Conservation (phyloP, 1,140 invertebrate genomes). For the Conus betulinus region DNA sequence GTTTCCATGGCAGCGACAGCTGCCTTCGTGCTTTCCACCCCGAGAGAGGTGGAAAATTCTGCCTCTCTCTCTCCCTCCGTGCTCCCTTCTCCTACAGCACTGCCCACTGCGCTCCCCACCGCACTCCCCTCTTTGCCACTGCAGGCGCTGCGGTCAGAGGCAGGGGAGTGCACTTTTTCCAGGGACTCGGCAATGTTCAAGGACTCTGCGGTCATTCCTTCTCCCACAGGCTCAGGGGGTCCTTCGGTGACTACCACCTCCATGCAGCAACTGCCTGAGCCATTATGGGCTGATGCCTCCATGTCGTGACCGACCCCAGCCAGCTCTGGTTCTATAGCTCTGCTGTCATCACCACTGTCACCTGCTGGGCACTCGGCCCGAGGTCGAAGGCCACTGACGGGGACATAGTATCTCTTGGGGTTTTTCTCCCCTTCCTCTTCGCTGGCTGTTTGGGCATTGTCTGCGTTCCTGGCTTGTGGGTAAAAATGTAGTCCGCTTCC, state of each 20-base stretch:
- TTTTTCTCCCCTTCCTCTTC: slow-evolving; percentile 21
- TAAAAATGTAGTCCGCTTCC: slow-evolving; percentile 55
- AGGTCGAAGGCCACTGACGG: not conserved
- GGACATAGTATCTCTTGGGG: not conserved
- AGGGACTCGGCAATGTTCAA: not conserved
- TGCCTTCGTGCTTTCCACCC: not conserved
- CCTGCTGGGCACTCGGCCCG: not conserved
- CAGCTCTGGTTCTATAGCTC: not conserved
- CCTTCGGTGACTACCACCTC: slow-evolving; percentile 20
- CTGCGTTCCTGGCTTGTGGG: slow-evolving; percentile 32
- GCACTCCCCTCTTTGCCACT: not conserved
- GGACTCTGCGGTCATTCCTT: slow-evolving; percentile 9
- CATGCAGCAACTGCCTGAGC: not conserved
- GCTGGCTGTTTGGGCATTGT: slow-evolving; percentile 11
- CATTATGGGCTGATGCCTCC: not conserved
- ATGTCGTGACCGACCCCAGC: not conserved
- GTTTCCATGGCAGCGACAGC: not conserved
- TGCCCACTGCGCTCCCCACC: not conserved
- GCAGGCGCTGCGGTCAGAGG: slow-evolving; percentile 8
- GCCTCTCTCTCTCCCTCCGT: not conserved
- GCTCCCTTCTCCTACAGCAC: not conserved
- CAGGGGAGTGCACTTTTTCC: slow-evolving; percentile 28
- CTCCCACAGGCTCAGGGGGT: not conserved
- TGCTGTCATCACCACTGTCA: not conserved
- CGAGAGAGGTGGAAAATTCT: not conserved